Percentiles rank a stretch among this genome's conserved stretches.
phyloP scores from a whole-genome alignment of 2,888 invertebrate species.

The Dinocampus coccinellae region DNA sequence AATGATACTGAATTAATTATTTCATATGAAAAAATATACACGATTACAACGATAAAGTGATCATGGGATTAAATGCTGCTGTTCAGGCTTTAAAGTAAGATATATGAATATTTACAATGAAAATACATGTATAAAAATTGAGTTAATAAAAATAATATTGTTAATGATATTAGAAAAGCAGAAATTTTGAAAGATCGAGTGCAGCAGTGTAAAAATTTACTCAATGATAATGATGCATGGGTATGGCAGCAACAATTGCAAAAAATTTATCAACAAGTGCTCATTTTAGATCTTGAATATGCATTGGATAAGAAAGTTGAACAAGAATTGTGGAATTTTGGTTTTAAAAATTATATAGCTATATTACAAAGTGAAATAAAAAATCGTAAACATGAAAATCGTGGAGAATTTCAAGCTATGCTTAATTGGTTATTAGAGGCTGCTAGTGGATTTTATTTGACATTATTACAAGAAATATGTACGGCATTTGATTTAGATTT shows the following conservation, averaged over 20 bases:
- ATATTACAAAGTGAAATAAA: constrained; percentile 82
- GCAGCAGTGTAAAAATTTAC: constrained; percentile 74
- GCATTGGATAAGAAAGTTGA: constrained; percentile 91
- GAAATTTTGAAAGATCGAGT: constrained; percentile 81
- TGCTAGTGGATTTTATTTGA: constrained; percentile 87
- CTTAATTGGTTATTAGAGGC: constrained; percentile 86
- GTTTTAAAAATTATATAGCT: constrained; percentile 89
- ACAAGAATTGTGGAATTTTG: constrained; percentile 90
- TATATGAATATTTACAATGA: no score
- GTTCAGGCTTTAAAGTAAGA: constrained; percentile 82
- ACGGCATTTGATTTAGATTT: constrained; percentile 85
- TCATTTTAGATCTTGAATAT: constrained; percentile 86
- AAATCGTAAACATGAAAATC: constrained; percentile 84
- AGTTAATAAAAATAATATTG: neutral
- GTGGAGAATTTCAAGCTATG: constrained; percentile 82
- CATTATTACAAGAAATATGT: constrained; percentile 85
- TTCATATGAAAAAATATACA: neutral
- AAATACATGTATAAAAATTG: neutral
- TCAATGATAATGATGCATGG: constrained; percentile 71
- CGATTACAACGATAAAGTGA: neutral
- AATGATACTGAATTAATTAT: neutral
- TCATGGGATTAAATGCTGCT: constrained; percentile 73
- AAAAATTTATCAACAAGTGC: constrained; percentile 71
- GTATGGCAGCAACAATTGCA: constrained; percentile 69
- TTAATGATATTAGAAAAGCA: constrained; percentile 74